phyloP scores from a whole-genome alignment of 2,113 vertebrate species.

The Enhydra lutris region DNA sequence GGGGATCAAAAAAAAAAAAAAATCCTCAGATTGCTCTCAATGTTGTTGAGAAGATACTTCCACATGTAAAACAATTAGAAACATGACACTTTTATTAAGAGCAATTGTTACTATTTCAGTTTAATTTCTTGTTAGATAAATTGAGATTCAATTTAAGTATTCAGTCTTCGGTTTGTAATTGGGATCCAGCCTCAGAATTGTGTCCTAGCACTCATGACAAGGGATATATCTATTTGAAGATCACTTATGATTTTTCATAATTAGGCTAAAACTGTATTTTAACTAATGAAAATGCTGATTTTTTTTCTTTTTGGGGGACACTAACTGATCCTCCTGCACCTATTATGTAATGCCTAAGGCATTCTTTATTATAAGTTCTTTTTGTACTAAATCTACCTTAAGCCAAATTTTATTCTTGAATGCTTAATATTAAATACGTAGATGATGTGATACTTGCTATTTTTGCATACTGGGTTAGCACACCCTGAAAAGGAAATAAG shows the following conservation, averaged over 20 bases:
- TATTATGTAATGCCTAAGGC: constrained; percentile 10
- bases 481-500: neutral
- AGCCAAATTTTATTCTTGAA: constrained; percentile 33
- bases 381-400: constrained; percentile 6
- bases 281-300: neutral
- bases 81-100: constrained; percentile 18
- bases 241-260: neutral
- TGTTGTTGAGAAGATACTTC: constrained; percentile 17
- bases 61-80: constrained; percentile 5
- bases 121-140: constrained; percentile 32
- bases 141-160: constrained; percentile 20
- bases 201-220: neutral
- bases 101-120: neutral
- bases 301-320: neutral
- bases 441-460: neutral
- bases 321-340: neutral
- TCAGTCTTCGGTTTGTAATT: constrained; percentile 19
- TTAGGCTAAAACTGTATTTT: constrained; percentile 29
- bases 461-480: neutral
- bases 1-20: neutral
- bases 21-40: neutral
- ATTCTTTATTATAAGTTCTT: constrained; percentile 33
- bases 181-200: neutral
- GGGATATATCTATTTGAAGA: neutral
- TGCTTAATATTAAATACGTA: neutral